A percentile compares a stretch with the other conserved stretches of the same genome.
Conservation (phyloP, 2,113 vertebrate species). For the Bostrychus sinensis region DNA sequence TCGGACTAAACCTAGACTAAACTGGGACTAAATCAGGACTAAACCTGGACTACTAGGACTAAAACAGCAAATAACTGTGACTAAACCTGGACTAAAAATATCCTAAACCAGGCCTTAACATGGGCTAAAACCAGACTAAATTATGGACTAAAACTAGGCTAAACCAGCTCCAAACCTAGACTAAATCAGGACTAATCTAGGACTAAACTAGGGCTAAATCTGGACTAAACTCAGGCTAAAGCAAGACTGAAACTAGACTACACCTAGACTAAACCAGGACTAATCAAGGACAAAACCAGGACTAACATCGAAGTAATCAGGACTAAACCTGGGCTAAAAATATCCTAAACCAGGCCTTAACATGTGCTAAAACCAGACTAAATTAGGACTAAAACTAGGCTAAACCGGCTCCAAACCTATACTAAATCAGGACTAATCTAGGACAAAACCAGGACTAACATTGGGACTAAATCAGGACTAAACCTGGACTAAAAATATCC, state of each 20-base stretch:
- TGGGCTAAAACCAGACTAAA: background rate
- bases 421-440: background rate
- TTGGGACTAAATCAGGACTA: too few species aligned
- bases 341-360: background rate
- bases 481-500: background rate
- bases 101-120: background rate
- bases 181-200: background rate
- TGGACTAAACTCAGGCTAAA: background rate
- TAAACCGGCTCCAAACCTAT: background rate
- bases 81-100: background rate
- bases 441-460: background rate
- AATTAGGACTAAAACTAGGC: background rate
- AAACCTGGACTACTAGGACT: background rate
- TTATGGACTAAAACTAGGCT: too few species aligned
- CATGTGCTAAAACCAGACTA: background rate
- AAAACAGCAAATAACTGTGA: too few species aligned
- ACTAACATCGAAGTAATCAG: too few species aligned
- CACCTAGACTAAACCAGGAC: background rate
- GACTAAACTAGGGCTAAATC: background rate
- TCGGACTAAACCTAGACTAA: background rate
- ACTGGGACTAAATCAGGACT: background rate
- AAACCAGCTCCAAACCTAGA: too few species aligned
- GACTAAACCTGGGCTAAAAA: too few species aligned
- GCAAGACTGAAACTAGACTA: background rate
- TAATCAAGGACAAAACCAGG: background rate